Evolutionary conservation across 2,113 vertebrate species (phyloP).

Genomic region (Melanerpes aurifrons): DNA sequence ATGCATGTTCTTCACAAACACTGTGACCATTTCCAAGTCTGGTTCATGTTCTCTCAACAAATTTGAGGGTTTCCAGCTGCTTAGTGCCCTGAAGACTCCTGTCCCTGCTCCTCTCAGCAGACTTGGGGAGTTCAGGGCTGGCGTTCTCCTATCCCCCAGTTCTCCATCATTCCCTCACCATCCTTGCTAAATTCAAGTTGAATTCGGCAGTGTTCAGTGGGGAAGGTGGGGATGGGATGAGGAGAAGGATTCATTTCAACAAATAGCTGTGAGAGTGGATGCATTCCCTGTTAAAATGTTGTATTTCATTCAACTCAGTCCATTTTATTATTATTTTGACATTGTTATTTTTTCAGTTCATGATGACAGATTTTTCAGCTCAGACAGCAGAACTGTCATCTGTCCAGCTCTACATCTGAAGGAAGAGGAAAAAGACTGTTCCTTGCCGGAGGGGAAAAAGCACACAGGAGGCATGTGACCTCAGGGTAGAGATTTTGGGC

Average conservation of each 20-base stretch:
- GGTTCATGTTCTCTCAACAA: neutral
- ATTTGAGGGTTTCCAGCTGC: neutral
- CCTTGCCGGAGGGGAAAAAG: neutral
- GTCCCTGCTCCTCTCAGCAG: rapidly evolving
- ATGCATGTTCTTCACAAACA: neutral
- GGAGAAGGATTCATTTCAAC: neutral
- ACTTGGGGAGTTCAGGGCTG: rapidly evolving
- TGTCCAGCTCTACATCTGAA: conserved; percentile 14
- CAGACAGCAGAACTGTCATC: conserved; percentile 14
- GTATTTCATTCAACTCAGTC: neutral
- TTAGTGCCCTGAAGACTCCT: neutral
- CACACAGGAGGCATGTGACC: neutral
- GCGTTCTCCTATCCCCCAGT: rapidly evolving
- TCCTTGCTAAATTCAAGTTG: neutral
- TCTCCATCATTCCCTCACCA: neutral
- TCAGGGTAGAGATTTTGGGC: neutral
- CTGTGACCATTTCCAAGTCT: neutral
- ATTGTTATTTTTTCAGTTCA: neutral
- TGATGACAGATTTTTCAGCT: neutral
- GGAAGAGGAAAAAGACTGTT: neutral
- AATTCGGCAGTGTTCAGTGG: neutral
- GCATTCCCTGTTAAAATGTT: neutral
- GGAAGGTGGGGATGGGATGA: neutral
- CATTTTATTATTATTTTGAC: neutral
- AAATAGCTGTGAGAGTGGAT: neutral